These are phyloP conservation scores for Lacerta viridis DNA, from an alignment of 2,797 vertebrate species.

Conservation along the genomic window DNA sequence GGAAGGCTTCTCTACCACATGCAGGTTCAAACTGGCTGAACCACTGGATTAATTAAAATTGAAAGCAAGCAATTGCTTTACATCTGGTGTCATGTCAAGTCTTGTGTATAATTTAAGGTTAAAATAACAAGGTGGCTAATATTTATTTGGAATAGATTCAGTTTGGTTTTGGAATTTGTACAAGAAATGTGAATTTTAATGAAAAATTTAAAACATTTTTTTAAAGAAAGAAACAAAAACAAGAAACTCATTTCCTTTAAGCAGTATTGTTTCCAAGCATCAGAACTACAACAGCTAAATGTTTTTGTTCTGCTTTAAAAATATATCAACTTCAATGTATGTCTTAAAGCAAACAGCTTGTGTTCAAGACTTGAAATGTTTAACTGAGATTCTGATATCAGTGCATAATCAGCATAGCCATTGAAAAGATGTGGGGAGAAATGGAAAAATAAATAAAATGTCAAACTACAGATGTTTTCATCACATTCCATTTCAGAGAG, in stretches of 20 bases:
- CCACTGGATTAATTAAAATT: neutral
- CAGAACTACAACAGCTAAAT: neutral
- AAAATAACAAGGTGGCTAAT: conserved; percentile 34
- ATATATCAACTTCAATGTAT: neutral
- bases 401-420: neutral
- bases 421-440: conserved; percentile 21
- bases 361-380: conserved; percentile 43
- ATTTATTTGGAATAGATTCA: conserved; percentile 16
- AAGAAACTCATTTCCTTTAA: conserved; percentile 42
- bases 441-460: conserved; percentile 29
- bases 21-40: neutral
- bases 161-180: conserved; percentile 1
- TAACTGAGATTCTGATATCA: conserved; percentile 9
- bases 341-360: conserved; percentile 17
- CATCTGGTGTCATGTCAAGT: neutral
- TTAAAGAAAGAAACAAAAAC: neutral
- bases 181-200: conserved; percentile 2
- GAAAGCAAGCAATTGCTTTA: conserved; percentile 35
- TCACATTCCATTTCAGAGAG: neutral
- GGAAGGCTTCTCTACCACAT: neutral
- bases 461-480: conserved; percentile 1
- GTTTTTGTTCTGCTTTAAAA: conserved; percentile 20
- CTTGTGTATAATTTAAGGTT: neutral
- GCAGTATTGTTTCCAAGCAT: neutral
- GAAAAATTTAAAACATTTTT: conserved; percentile 30